Evolutionary conservation across 2,113 vertebrate species (phyloP).

Genomic region (Phyllostomus hastatus): DNA sequence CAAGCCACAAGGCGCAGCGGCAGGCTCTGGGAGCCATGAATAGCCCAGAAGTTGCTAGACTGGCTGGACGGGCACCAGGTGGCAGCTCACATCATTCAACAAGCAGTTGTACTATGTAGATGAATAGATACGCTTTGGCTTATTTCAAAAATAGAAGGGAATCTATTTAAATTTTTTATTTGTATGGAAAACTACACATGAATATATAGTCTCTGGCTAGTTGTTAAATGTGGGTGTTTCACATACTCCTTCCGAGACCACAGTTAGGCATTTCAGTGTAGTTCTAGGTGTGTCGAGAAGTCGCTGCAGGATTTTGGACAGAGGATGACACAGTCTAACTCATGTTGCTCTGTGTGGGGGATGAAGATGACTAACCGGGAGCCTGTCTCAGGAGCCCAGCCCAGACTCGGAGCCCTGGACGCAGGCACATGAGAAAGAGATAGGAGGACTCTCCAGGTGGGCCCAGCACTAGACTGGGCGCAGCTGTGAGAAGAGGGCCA

Average conservation of each 20-base stretch:
- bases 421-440: background rate
- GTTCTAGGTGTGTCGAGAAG: background rate
- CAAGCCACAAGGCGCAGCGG: background rate
- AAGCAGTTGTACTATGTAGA: background rate
- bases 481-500: background rate
- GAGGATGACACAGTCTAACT: background rate
- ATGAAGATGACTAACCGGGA: background rate
- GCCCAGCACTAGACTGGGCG: no score
- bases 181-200: background rate
- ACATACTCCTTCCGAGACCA: background rate
- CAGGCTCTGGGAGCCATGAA: background rate
- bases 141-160: background rate
- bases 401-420: background rate
- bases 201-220: no score
- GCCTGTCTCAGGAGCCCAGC: background rate
- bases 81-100: no score
- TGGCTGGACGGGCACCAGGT: background rate
- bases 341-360: background rate
- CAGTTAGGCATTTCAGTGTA: background rate
- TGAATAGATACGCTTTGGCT: background rate
- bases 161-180: background rate
- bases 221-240: background rate
- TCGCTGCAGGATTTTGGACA: background rate
- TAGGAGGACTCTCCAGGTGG: background rate
- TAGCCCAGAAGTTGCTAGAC: background rate